Evolutionary conservation across 2,888 invertebrate species (phyloP).

Genomic region (Caenorhabditis sinica): DNA sequence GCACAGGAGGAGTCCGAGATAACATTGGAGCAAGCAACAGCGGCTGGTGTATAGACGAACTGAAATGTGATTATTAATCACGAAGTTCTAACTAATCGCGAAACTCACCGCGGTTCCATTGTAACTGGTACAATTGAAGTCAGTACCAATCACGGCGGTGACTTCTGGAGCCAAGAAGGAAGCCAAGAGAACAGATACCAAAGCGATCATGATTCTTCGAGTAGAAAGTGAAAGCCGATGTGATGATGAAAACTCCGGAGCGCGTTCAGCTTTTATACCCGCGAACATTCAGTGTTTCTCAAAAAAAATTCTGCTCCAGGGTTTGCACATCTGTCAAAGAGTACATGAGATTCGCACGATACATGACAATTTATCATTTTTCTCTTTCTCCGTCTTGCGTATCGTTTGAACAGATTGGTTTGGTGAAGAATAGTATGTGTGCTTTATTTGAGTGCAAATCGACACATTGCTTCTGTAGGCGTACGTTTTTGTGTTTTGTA

Average conservation of each 20-base stretch:
- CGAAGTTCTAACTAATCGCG: neutral
- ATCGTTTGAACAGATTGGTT: too few species aligned
- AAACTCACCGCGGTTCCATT: constrained; percentile 40
- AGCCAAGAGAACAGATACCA: constrained; percentile 1
- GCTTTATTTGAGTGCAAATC: too few species aligned
- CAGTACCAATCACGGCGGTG: constrained; percentile 15
- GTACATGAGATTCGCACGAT: neutral
- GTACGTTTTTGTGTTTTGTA: too few species aligned
- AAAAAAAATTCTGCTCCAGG: neutral
- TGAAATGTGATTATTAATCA: neutral
- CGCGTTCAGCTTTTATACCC: neutral
- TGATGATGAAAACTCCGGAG: neutral
- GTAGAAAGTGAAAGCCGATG: neutral
- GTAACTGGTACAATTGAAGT: constrained; percentile 47
- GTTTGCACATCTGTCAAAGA: neutral
- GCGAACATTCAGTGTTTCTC: neutral
- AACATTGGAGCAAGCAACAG: constrained; percentile 31
- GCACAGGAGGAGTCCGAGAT: constrained; percentile 27
- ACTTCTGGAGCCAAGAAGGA: constrained; percentile 33
- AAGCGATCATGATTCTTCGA: constrained; percentile 6
- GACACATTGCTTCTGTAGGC: too few species aligned
- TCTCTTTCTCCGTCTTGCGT: neutral
- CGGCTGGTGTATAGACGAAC: constrained; percentile 49
- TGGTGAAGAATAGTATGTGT: too few species aligned
- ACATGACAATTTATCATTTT: constrained; percentile 5